Conservation (phyloP, 2,797 vertebrate species). For the Spea hammondii region DNA sequence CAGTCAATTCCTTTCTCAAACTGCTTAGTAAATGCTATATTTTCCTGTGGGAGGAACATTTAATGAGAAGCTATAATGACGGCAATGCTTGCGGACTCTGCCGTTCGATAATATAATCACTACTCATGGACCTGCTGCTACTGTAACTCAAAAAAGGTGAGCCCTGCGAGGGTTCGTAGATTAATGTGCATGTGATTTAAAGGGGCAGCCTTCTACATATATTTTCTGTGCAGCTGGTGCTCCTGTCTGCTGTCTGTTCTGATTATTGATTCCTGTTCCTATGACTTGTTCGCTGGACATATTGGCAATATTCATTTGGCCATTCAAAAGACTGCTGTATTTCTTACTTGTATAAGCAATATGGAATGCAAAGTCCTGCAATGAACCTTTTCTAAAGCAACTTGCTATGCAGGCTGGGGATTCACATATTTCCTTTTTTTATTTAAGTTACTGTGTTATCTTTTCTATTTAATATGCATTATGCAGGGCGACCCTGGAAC, state of each 20-base stretch:
- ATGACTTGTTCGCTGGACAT: constrained; percentile 12
- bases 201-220: constrained; percentile 21
- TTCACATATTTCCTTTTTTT: too few relatives aligned
- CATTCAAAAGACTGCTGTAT: neutral
- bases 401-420: too few relatives aligned
- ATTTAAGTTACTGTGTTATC: too few relatives aligned
- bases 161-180: constrained; percentile 34
- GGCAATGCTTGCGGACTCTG: constrained; percentile 26
- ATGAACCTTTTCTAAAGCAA: neutral
- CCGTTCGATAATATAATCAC: constrained; percentile 52
- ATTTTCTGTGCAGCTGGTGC: neutral
- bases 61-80: constrained; percentile 52
- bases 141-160: constrained; percentile 45
- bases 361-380: neutral
- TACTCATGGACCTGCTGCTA: constrained; percentile 46
- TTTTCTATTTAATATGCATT: too few relatives aligned
- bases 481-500: too few relatives aligned
- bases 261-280: constrained; percentile 33
- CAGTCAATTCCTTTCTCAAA: constrained; percentile 41
- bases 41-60: constrained; percentile 48
- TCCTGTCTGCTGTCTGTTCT: constrained; percentile 25
- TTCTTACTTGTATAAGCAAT: constrained; percentile 1
- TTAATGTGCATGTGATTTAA: constrained; percentile 46
- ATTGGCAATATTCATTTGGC: constrained; percentile 37
- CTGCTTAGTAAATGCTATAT: constrained; percentile 50